Percentiles rank a stretch among this genome's conserved stretches.
These are phyloP conservation scores for Pipistrellus pipistrellus DNA, from an alignment of 2,797 vertebrate species.

Conservation along the genomic window DNA sequence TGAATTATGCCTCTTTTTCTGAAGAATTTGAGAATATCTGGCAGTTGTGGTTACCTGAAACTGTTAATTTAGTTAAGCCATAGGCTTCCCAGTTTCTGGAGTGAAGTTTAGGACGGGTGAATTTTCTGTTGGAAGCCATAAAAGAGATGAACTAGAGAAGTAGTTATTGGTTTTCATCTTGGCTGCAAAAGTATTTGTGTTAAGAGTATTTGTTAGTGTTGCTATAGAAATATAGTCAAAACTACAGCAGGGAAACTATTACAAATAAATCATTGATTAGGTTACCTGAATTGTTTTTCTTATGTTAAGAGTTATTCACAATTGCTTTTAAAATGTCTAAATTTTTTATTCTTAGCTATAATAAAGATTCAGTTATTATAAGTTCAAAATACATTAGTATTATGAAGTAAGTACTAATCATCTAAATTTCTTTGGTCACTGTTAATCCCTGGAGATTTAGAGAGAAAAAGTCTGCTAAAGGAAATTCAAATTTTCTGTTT, in stretches of 20 bases:
- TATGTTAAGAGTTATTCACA: slow-evolving; percentile 15
- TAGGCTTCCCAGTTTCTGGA: slow-evolving; percentile 59
- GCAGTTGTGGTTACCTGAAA: not conserved
- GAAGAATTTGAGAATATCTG: not conserved
- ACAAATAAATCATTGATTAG: slow-evolving; percentile 25
- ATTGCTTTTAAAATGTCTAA: slow-evolving; percentile 31
- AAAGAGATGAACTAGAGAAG: slow-evolving; percentile 62
- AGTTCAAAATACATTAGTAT: slow-evolving; percentile 4
- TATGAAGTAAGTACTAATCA: not conserved
- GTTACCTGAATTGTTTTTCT: slow-evolving; percentile 50
- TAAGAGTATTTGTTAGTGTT: slow-evolving; percentile 63
- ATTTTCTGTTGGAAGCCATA: slow-evolving; percentile 43
- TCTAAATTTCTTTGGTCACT: slow-evolving; percentile 6
- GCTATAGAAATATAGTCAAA: slow-evolving; percentile 70
- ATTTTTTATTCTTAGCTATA: not conserved
- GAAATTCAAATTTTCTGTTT: slow-evolving; percentile 43
- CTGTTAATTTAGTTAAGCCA: not conserved
- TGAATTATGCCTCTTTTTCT: slow-evolving; percentile 36
- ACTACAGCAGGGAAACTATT: slow-evolving; percentile 7
- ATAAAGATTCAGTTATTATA: not conserved
- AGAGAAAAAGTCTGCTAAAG: not conserved
- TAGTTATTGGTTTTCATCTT: slow-evolving; percentile 67
- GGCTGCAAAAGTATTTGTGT: slow-evolving; percentile 44
- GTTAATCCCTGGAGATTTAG: slow-evolving; percentile 14
- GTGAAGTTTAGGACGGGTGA: slow-evolving; percentile 7